Base-by-base conservation (phyloP, 1,140 invertebrate species). In the Carcinoscorpius rotundicauda region DNA sequence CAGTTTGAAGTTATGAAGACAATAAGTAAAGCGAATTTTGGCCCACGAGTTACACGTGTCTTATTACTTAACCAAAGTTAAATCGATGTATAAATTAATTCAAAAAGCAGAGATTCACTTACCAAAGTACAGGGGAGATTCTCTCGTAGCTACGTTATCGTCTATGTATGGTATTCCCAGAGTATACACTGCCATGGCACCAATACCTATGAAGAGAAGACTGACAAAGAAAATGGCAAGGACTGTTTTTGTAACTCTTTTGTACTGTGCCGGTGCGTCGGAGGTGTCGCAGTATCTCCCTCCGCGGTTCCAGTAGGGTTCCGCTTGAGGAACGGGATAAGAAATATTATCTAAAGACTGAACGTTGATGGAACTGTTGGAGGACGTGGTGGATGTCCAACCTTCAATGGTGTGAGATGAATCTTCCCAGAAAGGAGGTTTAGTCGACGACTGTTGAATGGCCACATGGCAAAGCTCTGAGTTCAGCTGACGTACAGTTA, bases 111-210 rank as follows among this genome's bases (percentile, higher is more conserved):
- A 29, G 29, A 29, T 29, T 29, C 29, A 29, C 81, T 86, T 77
- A 90, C 88, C 88, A 78, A 94, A 93, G 78, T 95, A 95, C 66
- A 94, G 82, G n/a, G 92, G 91, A 59, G 90, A 93, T 75, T 94
- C 90, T 74, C 87, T 84, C 76, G 86, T 91, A 67, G 89, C 88
- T 50, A 94, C 91, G 78, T 94, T 95, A 77, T 95, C 92, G 71
- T 94, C 92, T 59, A 95, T 91, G 73, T 93, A 95, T 1, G 92
- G 91, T 72, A 95, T 94, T 4, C 91, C 91, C n/a, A 94, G 79
- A 4, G 90, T 93, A 67, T 89, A 88, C n/a, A 93, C 89, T 3
- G 91, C 88, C 1, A 91, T 95, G 77, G 93, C 90, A 2, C 91
- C 91, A 76, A 95, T 87, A 51, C 92, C 92, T n/a, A 94, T 89